These are phyloP conservation scores for Simalia tracyae DNA, from an alignment of 2,797 vertebrate species.

Conservation along the genomic window DNA sequence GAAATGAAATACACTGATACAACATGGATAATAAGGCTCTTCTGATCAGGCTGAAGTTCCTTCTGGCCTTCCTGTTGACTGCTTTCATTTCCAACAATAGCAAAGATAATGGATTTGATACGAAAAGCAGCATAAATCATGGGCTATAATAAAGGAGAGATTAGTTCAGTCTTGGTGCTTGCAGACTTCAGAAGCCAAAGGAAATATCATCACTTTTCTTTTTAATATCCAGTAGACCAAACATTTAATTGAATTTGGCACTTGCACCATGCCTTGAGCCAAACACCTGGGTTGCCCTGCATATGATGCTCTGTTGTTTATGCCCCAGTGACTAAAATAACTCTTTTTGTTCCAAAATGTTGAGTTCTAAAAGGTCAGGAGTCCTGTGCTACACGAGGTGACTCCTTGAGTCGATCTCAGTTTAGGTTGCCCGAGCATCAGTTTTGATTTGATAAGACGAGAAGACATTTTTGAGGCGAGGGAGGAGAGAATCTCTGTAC, in stretches of 20 bases:
- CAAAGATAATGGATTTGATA: background rate
- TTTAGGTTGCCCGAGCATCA: background rate
- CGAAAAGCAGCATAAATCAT: background rate
- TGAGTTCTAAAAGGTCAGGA: background rate
- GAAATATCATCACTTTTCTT: background rate
- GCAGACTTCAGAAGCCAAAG: background rate
- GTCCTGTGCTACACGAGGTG: background rate
- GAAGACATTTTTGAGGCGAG: background rate
- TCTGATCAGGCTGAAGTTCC: background rate
- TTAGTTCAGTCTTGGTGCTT: no score
- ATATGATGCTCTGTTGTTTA: background rate
- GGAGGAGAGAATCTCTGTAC: background rate
- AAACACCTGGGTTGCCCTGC: conserved; percentile 14
- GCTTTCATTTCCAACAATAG: background rate
- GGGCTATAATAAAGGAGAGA: background rate
- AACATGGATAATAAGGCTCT: background rate
- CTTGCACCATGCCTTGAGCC: background rate
- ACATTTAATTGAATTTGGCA: background rate
- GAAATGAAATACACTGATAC: background rate
- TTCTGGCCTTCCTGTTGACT: background rate
- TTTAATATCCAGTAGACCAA: background rate
- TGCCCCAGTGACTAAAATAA: background rate
- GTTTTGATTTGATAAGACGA: background rate
- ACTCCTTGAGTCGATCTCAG: background rate
- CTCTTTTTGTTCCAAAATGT: background rate